Evolutionary conservation across 2,797 vertebrate genomes (phyloP).

Genomic region (Danio tinwini): DNA sequence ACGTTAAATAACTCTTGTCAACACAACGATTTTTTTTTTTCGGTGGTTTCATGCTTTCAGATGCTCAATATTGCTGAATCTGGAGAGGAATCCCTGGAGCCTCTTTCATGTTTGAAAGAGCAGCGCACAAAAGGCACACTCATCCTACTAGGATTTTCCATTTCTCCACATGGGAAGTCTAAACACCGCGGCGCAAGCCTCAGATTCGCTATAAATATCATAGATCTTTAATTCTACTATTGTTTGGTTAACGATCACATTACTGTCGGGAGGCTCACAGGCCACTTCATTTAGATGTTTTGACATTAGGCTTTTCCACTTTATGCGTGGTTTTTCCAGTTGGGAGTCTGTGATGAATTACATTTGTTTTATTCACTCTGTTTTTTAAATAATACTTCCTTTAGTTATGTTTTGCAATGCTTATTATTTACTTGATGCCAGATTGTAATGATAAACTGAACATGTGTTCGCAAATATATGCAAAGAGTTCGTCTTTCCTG

Average conservation of each 20-base stretch:
- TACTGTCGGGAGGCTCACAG: constrained; percentile 38
- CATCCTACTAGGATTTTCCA: constrained; percentile 35
- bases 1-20: constrained; percentile 35
- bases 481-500: constrained; percentile 24
- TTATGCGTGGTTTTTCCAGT: constrained; percentile 29
- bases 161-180: constrained; percentile 31
- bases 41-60: constrained; percentile 29
- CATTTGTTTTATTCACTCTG: constrained; percentile 15
- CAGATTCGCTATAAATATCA: constrained; percentile 33
- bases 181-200: constrained; percentile 19
- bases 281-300: constrained; percentile 24
- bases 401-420: constrained; percentile 12
- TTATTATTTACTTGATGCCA: constrained; percentile 8
- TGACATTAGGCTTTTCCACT: constrained; percentile 46
- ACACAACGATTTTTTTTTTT: constrained; percentile 37
- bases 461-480: constrained; percentile 8
- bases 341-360: constrained; percentile 46
- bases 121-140: constrained; percentile 19
- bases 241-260: constrained; percentile 51
- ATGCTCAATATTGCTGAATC: constrained; percentile 45
- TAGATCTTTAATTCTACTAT: constrained; percentile 22
- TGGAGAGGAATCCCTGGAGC: constrained; percentile 12
- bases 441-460: neutral
- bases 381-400: constrained; percentile 11
- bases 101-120: constrained; percentile 23